Evolutionary conservation across 2,113 vertebrate species (phyloP).

Genomic region (Morone saxatilis): DNA sequence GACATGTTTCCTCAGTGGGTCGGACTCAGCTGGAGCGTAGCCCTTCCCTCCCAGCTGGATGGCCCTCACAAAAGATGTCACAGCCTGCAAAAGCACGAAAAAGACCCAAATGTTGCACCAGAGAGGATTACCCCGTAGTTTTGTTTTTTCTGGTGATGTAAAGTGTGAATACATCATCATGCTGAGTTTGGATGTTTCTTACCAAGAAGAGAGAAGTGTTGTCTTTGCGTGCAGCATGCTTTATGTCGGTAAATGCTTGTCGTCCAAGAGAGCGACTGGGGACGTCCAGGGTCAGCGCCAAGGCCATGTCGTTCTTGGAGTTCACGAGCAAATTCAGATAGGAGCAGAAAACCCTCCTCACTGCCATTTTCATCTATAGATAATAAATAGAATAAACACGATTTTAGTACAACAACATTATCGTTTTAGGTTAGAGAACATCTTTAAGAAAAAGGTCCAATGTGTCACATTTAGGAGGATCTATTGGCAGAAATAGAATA

Average conservation of each 20-base stretch:
- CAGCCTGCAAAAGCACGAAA: constrained; percentile 63
- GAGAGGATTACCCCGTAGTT: background rate
- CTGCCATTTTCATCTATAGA: constrained; percentile 80
- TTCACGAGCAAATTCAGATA: constrained; percentile 94
- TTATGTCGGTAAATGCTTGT: constrained; percentile 91
- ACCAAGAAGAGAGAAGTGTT: constrained; percentile 94
- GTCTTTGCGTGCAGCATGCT: constrained; percentile 84
- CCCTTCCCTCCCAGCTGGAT: constrained; percentile 93
- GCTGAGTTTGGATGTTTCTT: constrained; percentile 39
- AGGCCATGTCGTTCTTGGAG: constrained; percentile 91
- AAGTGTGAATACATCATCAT: background rate
- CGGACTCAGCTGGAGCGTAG: constrained; percentile 88
- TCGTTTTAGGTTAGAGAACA: background rate
- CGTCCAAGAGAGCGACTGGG: constrained; percentile 89
- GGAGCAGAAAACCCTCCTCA: constrained; percentile 88
- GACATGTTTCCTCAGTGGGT: constrained; percentile 89
- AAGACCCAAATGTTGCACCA: constrained; percentile 7
- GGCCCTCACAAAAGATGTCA: constrained; percentile 91
- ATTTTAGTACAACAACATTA: background rate
- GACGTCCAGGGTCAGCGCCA: constrained; percentile 89
- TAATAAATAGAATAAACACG: background rate
- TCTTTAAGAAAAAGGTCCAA: no score
- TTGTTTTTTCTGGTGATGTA: background rate
- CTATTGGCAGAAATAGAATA: no score
- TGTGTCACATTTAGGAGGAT: no score